Evolutionary conservation across 2,888 invertebrate species (phyloP).

Genomic region (Melipona beecheii): DNA sequence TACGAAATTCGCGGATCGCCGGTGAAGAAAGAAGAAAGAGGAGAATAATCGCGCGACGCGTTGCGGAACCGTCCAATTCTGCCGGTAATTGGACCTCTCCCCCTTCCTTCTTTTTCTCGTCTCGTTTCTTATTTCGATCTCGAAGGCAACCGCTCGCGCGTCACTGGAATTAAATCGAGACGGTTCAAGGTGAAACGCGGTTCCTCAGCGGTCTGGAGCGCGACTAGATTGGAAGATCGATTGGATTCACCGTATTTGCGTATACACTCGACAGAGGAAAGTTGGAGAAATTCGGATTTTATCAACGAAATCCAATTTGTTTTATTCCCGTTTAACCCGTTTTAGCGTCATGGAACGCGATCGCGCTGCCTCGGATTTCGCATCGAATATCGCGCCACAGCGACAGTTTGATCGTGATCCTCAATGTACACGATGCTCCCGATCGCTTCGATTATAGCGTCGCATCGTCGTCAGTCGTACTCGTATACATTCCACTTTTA

Average conservation of each 20-base stretch:
- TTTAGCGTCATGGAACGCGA: too few relatives aligned
- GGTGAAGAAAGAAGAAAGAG: background rate
- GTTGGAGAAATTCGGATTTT: too few relatives aligned
- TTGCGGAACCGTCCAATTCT: slow-evolving; percentile 40
- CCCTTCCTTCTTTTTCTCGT: background rate
- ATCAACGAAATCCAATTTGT: too few relatives aligned
- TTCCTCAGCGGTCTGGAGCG: background rate
- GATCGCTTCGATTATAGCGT: too few relatives aligned
- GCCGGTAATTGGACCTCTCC: slow-evolving; percentile 42
- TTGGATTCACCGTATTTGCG: background rate
- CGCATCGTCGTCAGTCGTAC: too few relatives aligned
- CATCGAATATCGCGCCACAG: too few relatives aligned
- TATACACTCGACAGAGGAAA: too few relatives aligned
- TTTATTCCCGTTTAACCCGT: too few relatives aligned
- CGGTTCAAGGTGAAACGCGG: background rate
- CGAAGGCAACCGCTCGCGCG: slow-evolving; percentile 14
- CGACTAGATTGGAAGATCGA: background rate
- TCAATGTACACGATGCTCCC: too few relatives aligned
- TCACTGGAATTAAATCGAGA: slow-evolving; percentile 17
- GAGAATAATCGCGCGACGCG: slow-evolving; percentile 16
- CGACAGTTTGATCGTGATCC: too few relatives aligned
- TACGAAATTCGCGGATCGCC: background rate
- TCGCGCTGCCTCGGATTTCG: too few relatives aligned
- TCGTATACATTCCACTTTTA: too few relatives aligned
- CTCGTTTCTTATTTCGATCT: background rate